A percentile compares a stretch with the other conserved stretches of the same genome.
Evolutionary conservation across 2,113 vertebrate genomes (phyloP).

Genomic region (Callithrix jacchus): DNA sequence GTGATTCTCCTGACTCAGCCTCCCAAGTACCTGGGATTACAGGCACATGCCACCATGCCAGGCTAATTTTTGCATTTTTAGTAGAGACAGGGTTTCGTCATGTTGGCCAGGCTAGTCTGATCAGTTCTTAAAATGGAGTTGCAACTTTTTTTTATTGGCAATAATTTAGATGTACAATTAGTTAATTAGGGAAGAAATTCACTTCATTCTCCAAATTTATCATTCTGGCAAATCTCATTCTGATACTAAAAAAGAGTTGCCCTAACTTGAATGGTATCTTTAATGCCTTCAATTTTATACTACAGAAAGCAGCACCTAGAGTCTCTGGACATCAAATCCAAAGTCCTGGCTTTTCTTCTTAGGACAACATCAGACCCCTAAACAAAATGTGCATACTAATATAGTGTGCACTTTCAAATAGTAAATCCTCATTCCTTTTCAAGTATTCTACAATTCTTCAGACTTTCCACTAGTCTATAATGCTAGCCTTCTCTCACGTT

Average conservation of each 20-base stretch:
- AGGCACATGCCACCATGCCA: no score
- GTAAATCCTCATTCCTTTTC: neutral
- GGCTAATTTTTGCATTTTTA: no score
- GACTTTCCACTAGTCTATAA: neutral
- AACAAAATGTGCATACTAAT: neutral
- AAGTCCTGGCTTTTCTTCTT: neutral
- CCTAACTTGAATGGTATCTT: neutral
- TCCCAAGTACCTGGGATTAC: no score
- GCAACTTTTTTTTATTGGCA: neutral
- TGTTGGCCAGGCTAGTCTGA: neutral
- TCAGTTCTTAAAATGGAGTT: neutral
- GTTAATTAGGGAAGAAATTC: slow-evolving; percentile 2
- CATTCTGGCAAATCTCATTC: neutral
- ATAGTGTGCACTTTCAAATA: neutral
- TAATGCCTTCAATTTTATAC: neutral
- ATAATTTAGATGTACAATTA: neutral
- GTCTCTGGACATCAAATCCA: slow-evolving; percentile 3
- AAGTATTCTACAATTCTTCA: neutral
- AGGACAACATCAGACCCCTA: neutral
- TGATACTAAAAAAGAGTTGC: neutral
- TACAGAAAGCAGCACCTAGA: neutral
- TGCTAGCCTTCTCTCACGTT: neutral
- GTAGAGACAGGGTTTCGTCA: no score
- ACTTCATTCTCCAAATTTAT: neutral
- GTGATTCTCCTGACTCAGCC: no score